Evolutionary conservation across 1,140 invertebrate species (phyloP), one percentile per base, ranked within the genome.

Genomic region (Trichomalopsis sarcophagae): DNA sequence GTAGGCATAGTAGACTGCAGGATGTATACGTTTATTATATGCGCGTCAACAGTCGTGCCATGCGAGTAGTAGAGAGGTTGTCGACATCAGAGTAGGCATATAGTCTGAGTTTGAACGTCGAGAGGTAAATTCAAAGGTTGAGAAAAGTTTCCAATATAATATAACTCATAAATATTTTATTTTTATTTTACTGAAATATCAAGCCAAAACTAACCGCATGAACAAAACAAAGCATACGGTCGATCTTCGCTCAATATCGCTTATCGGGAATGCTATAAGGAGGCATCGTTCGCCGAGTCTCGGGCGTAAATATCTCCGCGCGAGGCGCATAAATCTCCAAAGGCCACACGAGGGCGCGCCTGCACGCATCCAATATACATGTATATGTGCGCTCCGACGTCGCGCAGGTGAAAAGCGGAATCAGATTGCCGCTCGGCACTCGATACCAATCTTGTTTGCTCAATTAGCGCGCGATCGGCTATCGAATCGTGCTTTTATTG

Each of bases 361-460:
- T 62, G n/a, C 17, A 14, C 55, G 21, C 44, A 13, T 50, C 47
- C 17, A 21, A 30, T 55, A 77, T 77, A 55, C 6, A 76, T 50
- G 9, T 50, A 47, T 76, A 23, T 76, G 27, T 76, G 44, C 14
- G 3, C 7, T 2, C 17, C 73, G 17, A 76, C 3, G 40, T 14
- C 10, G 14, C 74, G 14, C 74, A 23, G 76, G 27, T 66, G 76
- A 66, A 66, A 66, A 78, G 55, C 47, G 14, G 27, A 78, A 78
- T 78, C 14, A 27, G 11, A 78, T 78, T 78, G 69, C 69, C 17
- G 27, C 69, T 33, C 69, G 10, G 69, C 69, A 14, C 69, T 30
- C 69, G 69, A 73, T 73, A 30, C 69, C 7, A 73, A 30, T 73
- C 69, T 73, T 30, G 69, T 73, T 73, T 73, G 69, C 69, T 73